Evolutionary conservation across 2,797 vertebrate species (phyloP), one percentile per base, ranked within the genome.

Genomic region (Acanthurus tractus): DNA sequence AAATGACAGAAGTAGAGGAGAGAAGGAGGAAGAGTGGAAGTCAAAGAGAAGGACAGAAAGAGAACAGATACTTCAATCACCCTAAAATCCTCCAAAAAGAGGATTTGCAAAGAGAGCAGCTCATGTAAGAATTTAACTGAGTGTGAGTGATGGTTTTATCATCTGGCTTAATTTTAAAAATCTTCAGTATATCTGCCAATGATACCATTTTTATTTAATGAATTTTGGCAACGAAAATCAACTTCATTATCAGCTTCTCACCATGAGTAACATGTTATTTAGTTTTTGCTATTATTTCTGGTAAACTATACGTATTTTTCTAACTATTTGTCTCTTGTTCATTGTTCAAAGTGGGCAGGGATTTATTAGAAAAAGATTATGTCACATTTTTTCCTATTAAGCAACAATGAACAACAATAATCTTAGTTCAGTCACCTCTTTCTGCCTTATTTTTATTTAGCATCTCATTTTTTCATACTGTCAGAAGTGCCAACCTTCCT

Each of bases 1-100:
- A 84, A 83, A 79, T 14, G 64, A 64, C 53, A 68, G 56, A 54
- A 66, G 29, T 48, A 50, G n/a, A 34, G 46, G 34, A 22, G 36
- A 40, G 15, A 42, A 58, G 14, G 38, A 67, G 38, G 49, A 36
- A 23, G 62, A 62, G 46, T 57, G 18, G 36, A 67, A 44, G 64
- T 63, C 25, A 29, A 11, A 53, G 44, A 42, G 22, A 46, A 71
- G 54, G 54, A 61, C 17, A 38, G n/a, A 55, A 61, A 67, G 52
- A 80, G 52, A 38, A 38, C 57, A 71, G 2, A n/a, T 67, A 67
- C 62, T 61, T 65, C 20, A 52, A 68, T 59, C 46, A 46, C 38
- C 34, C 18, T 15, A 4, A 48, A 61, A 75, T 64, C 38, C 18
- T 54, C 25, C 25, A 40, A 42, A 70, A 63, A 58, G 20, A 9